Base-by-base conservation (phyloP, 1,140 invertebrate species). In the Hyles euphorbiae region DNA sequence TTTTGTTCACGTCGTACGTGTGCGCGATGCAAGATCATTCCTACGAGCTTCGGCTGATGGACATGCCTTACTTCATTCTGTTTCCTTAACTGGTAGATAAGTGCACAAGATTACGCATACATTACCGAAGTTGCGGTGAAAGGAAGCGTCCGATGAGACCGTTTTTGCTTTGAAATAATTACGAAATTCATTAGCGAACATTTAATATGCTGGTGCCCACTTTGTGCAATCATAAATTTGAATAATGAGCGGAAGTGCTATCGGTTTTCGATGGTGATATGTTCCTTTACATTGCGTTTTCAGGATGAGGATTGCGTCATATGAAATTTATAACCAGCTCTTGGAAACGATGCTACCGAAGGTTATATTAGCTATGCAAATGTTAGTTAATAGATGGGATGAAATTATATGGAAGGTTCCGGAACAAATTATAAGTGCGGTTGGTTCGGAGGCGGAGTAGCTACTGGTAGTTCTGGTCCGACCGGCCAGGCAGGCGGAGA, bases 391-490 rank as follows among this genome's bases (percentile, higher is more conserved):
- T 55, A 47, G 32, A 53, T 34, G 45, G 40, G 45, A 50, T 58
- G 47, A 49, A 56, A 47, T 46, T 33, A 36, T 56, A 61, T 49
- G 54, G 44, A 12, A 56, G 46, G 22, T 50, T 61, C 45, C 46
- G 54, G 56, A 59, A 60, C 56, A 64, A 70, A 64, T 70, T 70
- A 61, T 63, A 58, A 59, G 43, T 56, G 48, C 54, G 55, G 63
- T 62, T 58, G 44, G 61, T 61, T 63, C 36, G 56, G 56, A 50
- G 43, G 52, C 40, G 44, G 52, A 56, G 40, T 34, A 43, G 53
- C 56, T 45, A 47, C 48, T 44, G 36, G 56, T 58, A 56, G 52
- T 45, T 54, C 60, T 44, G 56, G 61, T 67, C 49, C 44, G 40
- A 65, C 58, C 22, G 63, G 47, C 52, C 50, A 40, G 50, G 60